Base-by-base conservation (phyloP, 2,797 vertebrate genomes). In the Molothrus aeneus region DNA sequence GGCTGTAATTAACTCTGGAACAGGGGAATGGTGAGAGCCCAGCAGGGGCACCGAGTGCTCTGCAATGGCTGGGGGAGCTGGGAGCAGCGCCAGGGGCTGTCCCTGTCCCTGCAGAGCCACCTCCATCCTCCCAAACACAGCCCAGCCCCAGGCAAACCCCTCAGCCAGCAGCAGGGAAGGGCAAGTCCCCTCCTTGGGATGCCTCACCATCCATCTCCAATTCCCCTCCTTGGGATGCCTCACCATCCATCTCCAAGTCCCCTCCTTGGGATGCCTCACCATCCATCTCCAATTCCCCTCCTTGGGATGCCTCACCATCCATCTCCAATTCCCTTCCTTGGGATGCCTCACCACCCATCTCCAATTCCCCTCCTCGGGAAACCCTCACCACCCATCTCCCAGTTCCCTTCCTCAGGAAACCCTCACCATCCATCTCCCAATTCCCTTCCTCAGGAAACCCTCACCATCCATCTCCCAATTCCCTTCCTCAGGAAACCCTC, bases 21-120 rank as follows among this genome's bases (percentile, higher is more conserved):
- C 7, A 88, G 38, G 50, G 40, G 48, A 72, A 42, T 5, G 2
- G 11, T 14, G 36, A 38, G 48, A 85, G 25, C 50, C 28, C 38
- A 3, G 4, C 8, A 54, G 38, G 2, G 38, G 65, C 42, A 50
- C 42, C 0, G 60, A 50, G 59, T 0, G 1, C 32, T 13, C 40
- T 10, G 4, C 11, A 18, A 7, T 0, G 1, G 47, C 68, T 68
- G 32, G 17, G 42, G 61, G 54, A 71, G 31, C 28, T 13, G 9
- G 4, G 1, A 43, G 17, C 32, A 16, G 38, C 45, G 31, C 34
- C 59, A 28, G 40, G 21, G 20, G 61, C 61, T 63, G 60, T 31
- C 21, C 40, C 42, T 36, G 53, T 13, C 53, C 70, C 70, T 34
- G 40, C 65, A 50, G 65, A 15, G 65, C 65, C 65, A 28, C n/a